Evolutionary conservation across 2,113 vertebrate species (phyloP), one percentile per base, ranked within the genome.

Genomic region (Rhinopomastus cyanomelas): DNA sequence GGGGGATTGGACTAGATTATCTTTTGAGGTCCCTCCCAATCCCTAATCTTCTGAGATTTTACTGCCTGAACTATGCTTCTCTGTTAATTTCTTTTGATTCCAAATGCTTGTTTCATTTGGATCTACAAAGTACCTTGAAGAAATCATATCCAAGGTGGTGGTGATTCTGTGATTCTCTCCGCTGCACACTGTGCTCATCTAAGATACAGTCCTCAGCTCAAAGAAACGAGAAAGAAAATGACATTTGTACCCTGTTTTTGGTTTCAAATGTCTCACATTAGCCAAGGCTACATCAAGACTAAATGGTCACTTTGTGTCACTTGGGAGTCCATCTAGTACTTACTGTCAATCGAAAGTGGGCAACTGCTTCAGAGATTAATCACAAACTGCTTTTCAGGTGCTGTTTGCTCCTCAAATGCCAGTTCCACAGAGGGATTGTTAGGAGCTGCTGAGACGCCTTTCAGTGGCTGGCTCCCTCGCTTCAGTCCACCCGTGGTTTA

Each of bases 341-440:
- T 81, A 64, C 30, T 42, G 36, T 64, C 69, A 69, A 66, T 53
- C 85, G 67, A 67, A 92, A 46, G 61, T 36, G 53, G 60, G 71
- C 65, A 77, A 36, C 29, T 49, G 75, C 32, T 37, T 46, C 55
- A 48, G 18, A n/a, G 36, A 69, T 87, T 89, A 91, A 95, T 89
- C 4, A 3, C 71, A 78, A 66, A 76, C 52, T 52, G 30, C 4
- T 68, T 92, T 92, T 61, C 72, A 90, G 72, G 44, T 60, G 56
- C 61, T 75, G 27, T 85, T 76, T 93, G 7, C 73, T 87, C 66
- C 86, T 66, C 49, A 85, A 87, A 95, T 88, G 89, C 85, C 79
- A 89, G 57, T 71, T 91, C 79, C 77, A 88, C 61, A 44, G 77
- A 89, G 48, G 11, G 57, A 89, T 90, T 93, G 81, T 93, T 95